phyloP scores from a whole-genome alignment of 2,113 vertebrate species.

The Cercopithecus mona region DNA sequence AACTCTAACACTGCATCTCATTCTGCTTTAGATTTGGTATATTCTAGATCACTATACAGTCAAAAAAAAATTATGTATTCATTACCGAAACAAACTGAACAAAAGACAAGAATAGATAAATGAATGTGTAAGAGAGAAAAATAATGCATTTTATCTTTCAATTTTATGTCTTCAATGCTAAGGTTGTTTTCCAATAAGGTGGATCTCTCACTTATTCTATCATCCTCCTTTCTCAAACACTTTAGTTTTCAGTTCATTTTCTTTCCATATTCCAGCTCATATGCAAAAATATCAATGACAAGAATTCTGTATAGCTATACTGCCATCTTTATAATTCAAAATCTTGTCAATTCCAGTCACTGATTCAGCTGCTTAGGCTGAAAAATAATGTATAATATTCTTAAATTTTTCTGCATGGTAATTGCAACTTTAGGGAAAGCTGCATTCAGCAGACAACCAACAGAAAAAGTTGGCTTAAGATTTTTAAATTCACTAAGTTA shows the following conservation, averaged over 20 bases:
- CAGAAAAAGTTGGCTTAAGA: background rate
- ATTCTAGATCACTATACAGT: background rate
- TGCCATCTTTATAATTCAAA: background rate
- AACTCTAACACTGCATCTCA: background rate
- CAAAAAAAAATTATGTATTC: background rate
- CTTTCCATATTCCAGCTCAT: background rate
- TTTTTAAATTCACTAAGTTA: background rate
- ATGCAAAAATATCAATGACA: background rate
- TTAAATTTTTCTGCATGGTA: background rate
- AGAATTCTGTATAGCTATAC: background rate
- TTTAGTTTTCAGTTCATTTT: background rate
- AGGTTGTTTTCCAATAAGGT: background rate
- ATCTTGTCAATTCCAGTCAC: background rate
- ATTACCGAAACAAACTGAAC: conserved; percentile 17
- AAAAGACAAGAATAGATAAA: background rate
- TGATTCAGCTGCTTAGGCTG: conserved; percentile 10
- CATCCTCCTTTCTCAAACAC: background rate
- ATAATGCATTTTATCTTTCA: background rate
- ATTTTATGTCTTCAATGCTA: background rate
- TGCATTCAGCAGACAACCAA: background rate
- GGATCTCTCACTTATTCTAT: background rate
- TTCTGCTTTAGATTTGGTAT: background rate
- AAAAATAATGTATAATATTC: conserved; percentile 27
- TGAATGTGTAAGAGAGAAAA: background rate
- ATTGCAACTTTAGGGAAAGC: conserved; percentile 44